Evolutionary conservation across 2,888 invertebrate genomes (phyloP), one percentile per base, ranked within the genome.

Genomic region (Drosophila prolongata): DNA sequence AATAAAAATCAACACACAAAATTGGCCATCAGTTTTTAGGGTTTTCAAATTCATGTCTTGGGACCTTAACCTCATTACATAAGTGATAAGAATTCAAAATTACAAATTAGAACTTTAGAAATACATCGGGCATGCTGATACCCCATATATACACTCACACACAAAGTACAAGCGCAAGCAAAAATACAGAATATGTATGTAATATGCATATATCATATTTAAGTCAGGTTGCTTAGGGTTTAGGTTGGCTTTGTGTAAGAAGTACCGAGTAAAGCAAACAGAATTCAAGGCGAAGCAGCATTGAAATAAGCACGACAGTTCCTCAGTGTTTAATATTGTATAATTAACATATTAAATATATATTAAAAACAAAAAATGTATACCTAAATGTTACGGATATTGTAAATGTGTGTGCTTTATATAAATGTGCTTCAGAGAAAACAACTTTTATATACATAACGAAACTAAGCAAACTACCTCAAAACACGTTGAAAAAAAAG

Each of bases 351-450:
- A 75, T 56, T 70, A 55, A 70, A 67, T 75, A 66, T 72, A 68
- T 60, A 65, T 59, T 52, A 59, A 58, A 57, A 43, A 59, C 47
- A 69, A 54, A 70, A 34, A 58, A 71, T 67, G 61, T 59, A 73
- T 67, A 67, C 66, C 77, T 78, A 76, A 76, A 71, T 78, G 75
- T 84, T 87, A 86, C 83, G 80, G 57, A 72, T 83, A 81, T 70
- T 73, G 81, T 82, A 79, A 89, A 89, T 91, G 91, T 90, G 90
- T 90, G 90, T 90, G 91, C 90, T 90, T 90, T 90, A 90, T 80
- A 70, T 90, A 77, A 88, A 88, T 90, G 90, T 90, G 90, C 91
- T 90, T 86, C 86, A 86, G 78, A 79, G 66, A 69, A 57, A 65
- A 61, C 59, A 70, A 71, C 74, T 76, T 77, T 77, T 72, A 76